Conservation (phyloP, 2,888 invertebrate species). For the Eudemis profundana region DNA sequence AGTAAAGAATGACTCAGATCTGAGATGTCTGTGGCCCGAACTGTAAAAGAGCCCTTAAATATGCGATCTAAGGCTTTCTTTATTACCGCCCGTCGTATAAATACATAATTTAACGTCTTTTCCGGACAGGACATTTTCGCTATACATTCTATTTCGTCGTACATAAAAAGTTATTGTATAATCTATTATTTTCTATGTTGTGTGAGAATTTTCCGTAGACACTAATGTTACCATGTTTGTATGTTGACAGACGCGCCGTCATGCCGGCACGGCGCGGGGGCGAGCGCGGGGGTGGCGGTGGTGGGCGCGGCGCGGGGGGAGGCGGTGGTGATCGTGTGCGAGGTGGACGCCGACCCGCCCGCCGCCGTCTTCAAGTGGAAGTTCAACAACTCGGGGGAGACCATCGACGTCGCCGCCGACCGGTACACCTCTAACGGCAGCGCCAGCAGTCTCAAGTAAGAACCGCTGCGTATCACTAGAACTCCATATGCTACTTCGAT, state of each 20-base stretch:
- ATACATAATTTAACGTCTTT: too few species aligned
- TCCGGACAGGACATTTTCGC: too few species aligned
- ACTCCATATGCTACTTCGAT: too few species aligned
- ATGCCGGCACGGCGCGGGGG: constrained; percentile 84
- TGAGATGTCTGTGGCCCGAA: too few species aligned
- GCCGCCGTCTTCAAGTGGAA: constrained; percentile 96
- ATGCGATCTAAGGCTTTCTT: too few species aligned
- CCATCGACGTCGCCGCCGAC: constrained; percentile 92
- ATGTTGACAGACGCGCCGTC: constrained; percentile 91
- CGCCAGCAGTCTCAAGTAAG: constrained; percentile 87
- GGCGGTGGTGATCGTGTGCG: constrained; percentile 93
- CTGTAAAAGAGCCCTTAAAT: too few species aligned
- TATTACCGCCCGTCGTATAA: too few species aligned
- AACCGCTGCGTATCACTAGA: not conserved
- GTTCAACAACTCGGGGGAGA: constrained; percentile 97
- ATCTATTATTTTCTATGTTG: too few species aligned
- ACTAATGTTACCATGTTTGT: not conserved
- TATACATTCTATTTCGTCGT: too few species aligned
- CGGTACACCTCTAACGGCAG: constrained; percentile 92
- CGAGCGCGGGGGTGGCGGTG: constrained; percentile 88
- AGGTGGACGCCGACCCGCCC: constrained; percentile 96
- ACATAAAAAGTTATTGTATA: too few species aligned
- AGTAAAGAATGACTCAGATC: too few species aligned
- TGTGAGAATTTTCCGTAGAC: too few species aligned
- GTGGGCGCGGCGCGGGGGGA: constrained; percentile 96